Evolutionary conservation across 2,888 invertebrate species (phyloP), one percentile per base, ranked within the genome.

Genomic region (Electrophaes corylata): DNA sequence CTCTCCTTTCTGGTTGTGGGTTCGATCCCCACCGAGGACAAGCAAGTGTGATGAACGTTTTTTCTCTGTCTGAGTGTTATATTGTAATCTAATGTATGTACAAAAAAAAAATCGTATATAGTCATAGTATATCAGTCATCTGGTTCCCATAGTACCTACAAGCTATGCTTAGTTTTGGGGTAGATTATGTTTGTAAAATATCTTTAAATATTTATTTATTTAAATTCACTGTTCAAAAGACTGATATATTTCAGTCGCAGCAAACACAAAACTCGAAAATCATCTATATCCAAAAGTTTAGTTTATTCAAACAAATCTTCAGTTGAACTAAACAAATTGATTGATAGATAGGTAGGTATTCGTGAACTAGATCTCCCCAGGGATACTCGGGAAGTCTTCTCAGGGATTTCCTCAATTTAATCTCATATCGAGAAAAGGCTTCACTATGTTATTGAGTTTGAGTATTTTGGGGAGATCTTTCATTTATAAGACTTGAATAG

Each of bases 311-410:
- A 45, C 29, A 45, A 37, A 51, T 39, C 14, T 39, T 23, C 39
- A 39, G 26, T 43, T 37, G 45, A 52, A 43, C 43, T 16, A 12
- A 23, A 45, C 54, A 55, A 55, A 55, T 55, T 55, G 55, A 55
- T 55, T 55, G 55, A 55, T 52, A 46, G 49, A 45, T 49, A n/a
- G n/a, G n/a, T n/a, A n/a, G 35, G 19, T 40, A 49, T 39, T 26
- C 26, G 31, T 19, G 51, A 35, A 33, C 26, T 20, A 37, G 20
- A 16, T 2, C 16, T n/a, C 39, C 19, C 16, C 4, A n/a, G 33
- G 26, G 26, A 14, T 35, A 43, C 26, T 1, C 29, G 29, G 10
- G 23, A 16, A 26, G 37, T 12, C 31, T 16, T 29, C 31, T 18
- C 2, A 3, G 18, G 26, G 26, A 37, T 35, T 53, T 39, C 19